Percentiles rank a stretch among this genome's conserved stretches.
Conservation (phyloP, 1,140 invertebrate species). For the Cherax quadricarinatus region DNA sequence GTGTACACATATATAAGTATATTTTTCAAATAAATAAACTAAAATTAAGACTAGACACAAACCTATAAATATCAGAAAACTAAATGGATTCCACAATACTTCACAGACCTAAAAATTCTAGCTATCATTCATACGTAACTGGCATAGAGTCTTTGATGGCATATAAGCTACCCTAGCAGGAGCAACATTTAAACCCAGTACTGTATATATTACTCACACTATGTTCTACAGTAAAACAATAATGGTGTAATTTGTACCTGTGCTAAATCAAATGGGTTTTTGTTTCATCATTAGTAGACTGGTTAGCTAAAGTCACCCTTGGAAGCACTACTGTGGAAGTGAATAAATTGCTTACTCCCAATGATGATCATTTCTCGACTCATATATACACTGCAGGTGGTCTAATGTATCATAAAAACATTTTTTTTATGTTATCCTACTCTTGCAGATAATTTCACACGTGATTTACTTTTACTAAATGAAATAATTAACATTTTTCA, state of each 20-base stretch:
- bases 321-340: not conserved
- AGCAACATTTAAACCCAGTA: not conserved
- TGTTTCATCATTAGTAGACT: not conserved
- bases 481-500: no score
- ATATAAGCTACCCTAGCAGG: not conserved
- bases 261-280: not conserved
- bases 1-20: no score
- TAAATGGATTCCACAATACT: not conserved
- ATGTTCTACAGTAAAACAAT: not conserved
- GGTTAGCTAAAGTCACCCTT: not conserved
- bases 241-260: not conserved
- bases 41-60: no score
- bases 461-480: no score
- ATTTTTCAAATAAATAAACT: no score
- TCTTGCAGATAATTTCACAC: no score
- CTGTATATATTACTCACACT: not conserved
- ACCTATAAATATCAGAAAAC: not conserved
- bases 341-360: not conserved
- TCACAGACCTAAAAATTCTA: not conserved
- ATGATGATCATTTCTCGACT: not conserved
- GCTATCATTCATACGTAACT: not conserved
- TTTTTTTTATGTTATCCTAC: no score
- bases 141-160: not conserved
- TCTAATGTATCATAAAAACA: not conserved
- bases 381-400: not conserved